Evolutionary conservation across 2,797 vertebrate species (phyloP), one percentile per base, ranked within the genome.

Genomic region (Caiman crocodilus): DNA sequence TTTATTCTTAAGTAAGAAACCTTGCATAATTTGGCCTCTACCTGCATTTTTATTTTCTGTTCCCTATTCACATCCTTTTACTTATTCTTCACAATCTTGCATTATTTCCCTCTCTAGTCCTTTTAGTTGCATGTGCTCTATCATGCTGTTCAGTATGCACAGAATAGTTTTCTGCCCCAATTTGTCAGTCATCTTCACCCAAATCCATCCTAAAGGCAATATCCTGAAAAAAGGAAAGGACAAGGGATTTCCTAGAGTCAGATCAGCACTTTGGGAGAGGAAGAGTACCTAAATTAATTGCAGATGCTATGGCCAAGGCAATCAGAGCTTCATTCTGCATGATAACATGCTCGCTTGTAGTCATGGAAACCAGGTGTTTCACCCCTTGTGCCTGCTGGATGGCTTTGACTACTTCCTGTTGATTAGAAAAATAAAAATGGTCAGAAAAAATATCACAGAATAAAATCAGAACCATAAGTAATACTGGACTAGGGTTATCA

Each of bases 301-400:
- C 97, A 67, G 98, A 98, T 28, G 98, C 98, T 82, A 99, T 98
- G 26, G 99, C 98, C 97, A 99, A 94, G 71, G 99, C 98, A 30
- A 98, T 98, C 94, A 99, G 96, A 80, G 99, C 99, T 95, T 99
- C 98, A 13, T 99, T 99, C 97, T 99, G 99, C 98, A 98, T 98
- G 96, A 98, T 98, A 92, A 98, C 97, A 0, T 99, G 98, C 85
- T 99, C 97, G 2, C 98, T 99, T 63, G 97, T 98, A 94, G 98
- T 98, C 99, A 99, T 99, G 89, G 98, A 98, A 94, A 99, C 98
- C 20, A 99, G 98, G 91, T 99, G 98, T 88, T 98, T 98, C 88
- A 99, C 94, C 91, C 98, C 99, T 88, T 98, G 97, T 64, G 98
- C 98, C 95, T 98, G 97, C 87, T 98, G 97, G 59, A 99, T 97